Conservation (phyloP, 2,113 vertebrate species). For the Tichodroma muraria region DNA sequence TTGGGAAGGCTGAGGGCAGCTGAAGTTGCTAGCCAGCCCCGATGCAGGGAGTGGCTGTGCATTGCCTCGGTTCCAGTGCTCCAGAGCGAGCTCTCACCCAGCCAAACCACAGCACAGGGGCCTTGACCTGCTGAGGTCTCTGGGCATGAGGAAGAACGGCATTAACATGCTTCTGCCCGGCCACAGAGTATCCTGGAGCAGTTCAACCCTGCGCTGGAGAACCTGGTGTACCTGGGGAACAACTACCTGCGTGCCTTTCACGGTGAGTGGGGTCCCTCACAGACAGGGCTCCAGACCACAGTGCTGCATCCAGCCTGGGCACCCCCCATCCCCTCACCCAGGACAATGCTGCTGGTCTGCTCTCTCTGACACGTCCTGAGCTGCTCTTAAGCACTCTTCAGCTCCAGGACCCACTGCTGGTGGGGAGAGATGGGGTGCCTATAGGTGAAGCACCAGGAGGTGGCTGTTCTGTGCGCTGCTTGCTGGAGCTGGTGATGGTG, state of each 20-base stretch:
- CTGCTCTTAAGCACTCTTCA: background rate
- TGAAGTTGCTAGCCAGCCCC: background rate
- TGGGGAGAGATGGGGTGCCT: background rate
- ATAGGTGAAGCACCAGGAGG: rapidly evolving
- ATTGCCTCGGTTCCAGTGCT: rapidly evolving
- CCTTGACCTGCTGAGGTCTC: background rate
- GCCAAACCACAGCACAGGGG: rapidly evolving
- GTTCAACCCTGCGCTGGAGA: slow-evolving; percentile 89
- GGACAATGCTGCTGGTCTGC: background rate
- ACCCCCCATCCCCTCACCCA: background rate
- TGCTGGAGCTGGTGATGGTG: background rate
- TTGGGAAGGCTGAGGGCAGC: background rate
- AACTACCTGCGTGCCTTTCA: slow-evolving; percentile 88
- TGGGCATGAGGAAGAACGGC: rapidly evolving
- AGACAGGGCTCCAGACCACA: background rate
- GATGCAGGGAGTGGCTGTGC: rapidly evolving
- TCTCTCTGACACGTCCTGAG: background rate
- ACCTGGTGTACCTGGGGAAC: slow-evolving; percentile 86
- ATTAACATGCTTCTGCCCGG: background rate
- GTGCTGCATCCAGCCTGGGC: background rate
- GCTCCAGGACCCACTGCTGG: background rate
- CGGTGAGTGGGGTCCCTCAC: slow-evolving; percentile 63
- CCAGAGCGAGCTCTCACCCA: background rate
- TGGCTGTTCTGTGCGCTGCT: background rate
- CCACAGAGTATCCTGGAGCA: slow-evolving; percentile 86